These are phyloP conservation scores for Leptinotarsa juncta DNA, from an alignment of 2,888 invertebrate genomes.

Conservation along the genomic window DNA sequence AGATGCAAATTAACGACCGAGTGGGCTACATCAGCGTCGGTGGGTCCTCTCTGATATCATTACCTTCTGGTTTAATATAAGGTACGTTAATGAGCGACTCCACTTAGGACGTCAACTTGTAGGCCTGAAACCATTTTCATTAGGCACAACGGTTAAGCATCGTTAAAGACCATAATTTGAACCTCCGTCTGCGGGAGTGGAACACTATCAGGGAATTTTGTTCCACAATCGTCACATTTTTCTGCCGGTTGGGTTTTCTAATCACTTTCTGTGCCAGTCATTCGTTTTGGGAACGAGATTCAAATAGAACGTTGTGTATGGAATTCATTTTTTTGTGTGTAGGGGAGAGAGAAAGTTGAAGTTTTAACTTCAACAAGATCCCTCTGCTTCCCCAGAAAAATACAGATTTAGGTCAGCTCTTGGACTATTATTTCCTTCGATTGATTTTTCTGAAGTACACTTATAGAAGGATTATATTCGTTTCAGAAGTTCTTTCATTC, in stretches of 20 bases:
- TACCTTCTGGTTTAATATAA: slow-evolving; percentile 9
- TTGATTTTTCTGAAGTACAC: background rate
- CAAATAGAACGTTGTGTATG: background rate
- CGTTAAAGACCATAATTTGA: slow-evolving; percentile 5
- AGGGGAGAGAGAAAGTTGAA: too few species aligned
- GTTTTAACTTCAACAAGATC: too few species aligned
- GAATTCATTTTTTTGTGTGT: too few species aligned
- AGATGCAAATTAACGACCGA: background rate
- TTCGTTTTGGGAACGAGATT: background rate
- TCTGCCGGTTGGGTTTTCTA: background rate
- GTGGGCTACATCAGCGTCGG: background rate
- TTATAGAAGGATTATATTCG: background rate
- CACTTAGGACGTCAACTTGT: slow-evolving; percentile 5
- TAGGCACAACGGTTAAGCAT: background rate
- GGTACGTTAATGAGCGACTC: background rate
- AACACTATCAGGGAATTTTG: background rate
- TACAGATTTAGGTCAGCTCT: too few species aligned
- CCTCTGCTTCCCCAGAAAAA: too few species aligned
- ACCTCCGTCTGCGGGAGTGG: background rate
- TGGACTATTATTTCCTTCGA: background rate
- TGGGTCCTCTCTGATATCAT: slow-evolving; percentile 4
- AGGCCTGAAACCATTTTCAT: slow-evolving; percentile 7
- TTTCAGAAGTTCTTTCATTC: background rate
- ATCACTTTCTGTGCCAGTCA: background rate
- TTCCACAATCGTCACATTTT: background rate